Conservation (phyloP, 1,140 invertebrate species). For the Aethina tumida region DNA sequence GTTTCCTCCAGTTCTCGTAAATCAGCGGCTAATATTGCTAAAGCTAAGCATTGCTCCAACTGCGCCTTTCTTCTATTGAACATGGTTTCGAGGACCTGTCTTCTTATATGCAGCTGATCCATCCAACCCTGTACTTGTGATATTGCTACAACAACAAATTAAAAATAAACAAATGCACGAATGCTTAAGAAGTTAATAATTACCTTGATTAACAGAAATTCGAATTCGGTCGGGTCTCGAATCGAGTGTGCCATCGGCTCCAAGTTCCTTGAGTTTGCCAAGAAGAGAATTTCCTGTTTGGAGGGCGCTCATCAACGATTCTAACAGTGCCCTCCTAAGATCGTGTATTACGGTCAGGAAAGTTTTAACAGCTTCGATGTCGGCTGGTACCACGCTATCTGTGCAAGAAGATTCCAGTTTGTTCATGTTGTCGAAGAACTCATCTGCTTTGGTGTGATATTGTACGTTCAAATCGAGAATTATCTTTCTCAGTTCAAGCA, state of each 20-base stretch:
- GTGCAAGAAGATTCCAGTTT: slow-evolving; percentile 56
- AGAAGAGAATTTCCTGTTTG: slow-evolving; percentile 70
- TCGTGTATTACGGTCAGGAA: slow-evolving; percentile 55
- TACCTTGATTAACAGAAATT: slow-evolving; percentile 50
- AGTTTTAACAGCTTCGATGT: slow-evolving; percentile 55
- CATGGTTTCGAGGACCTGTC: slow-evolving; percentile 61
- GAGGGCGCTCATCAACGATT: slow-evolving; percentile 63
- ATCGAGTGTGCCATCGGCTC: slow-evolving; percentile 56
- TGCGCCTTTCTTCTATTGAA: slow-evolving; percentile 58
- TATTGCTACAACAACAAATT: slow-evolving; percentile 39
- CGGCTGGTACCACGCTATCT: slow-evolving; percentile 51
- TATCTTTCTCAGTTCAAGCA: slow-evolving; percentile 62
- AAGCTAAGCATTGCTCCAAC: slow-evolving; percentile 67
- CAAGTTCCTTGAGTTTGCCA: slow-evolving; percentile 55
- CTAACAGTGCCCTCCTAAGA: slow-evolving; percentile 57
- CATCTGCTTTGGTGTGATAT: slow-evolving; percentile 59
- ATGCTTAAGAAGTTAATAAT: slow-evolving; percentile 7
- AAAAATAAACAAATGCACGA: slow-evolving; percentile 3
- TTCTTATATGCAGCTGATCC: slow-evolving; percentile 65
- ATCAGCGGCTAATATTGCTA: slow-evolving; percentile 63
- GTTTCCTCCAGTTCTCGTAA: slow-evolving; percentile 55
- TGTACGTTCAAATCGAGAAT: slow-evolving; percentile 67
- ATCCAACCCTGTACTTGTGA: slow-evolving; percentile 65
- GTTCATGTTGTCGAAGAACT: slow-evolving; percentile 60
- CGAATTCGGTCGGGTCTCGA: slow-evolving; percentile 63